A percentile compares a stretch with the other conserved stretches of the same genome.
Conservation (phyloP, 2,113 vertebrate genomes). For the Calidris pugnax region DNA sequence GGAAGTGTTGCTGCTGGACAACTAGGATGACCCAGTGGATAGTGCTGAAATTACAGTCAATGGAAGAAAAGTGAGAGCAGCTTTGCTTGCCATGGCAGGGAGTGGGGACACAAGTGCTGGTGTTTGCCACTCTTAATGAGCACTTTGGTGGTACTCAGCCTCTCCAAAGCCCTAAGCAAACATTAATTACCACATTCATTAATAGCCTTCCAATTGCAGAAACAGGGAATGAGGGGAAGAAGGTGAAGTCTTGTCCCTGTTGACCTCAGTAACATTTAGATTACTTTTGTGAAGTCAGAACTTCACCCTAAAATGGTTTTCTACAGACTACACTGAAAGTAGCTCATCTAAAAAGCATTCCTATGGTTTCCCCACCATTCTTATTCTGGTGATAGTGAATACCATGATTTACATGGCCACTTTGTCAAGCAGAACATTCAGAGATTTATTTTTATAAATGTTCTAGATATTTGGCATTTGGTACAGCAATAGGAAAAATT, state of each 20-base stretch:
- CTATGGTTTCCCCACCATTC: accelerated
- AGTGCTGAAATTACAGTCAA: background rate
- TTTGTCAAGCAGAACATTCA: background rate
- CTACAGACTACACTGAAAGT: background rate
- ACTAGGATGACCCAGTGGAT: background rate
- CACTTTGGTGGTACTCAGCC: background rate
- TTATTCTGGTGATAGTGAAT: accelerated
- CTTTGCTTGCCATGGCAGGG: background rate
- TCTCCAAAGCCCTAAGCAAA: background rate
- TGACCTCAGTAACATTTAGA: background rate
- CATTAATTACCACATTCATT: background rate
- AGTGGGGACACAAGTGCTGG: background rate
- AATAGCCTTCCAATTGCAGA: background rate
- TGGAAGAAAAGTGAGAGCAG: accelerated
- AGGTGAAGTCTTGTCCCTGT: background rate
- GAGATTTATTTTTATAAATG: background rate
- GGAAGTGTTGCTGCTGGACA: background rate
- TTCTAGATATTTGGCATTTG: background rate
- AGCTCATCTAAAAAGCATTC: background rate
- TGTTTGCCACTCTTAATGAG: background rate
- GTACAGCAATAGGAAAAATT: background rate
- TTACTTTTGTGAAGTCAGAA: background rate
- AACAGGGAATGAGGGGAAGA: background rate
- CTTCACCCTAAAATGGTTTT: background rate
- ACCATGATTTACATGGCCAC: background rate